Base-by-base conservation (phyloP, 2,888 invertebrate species). In the Morpho achilles region DNA sequence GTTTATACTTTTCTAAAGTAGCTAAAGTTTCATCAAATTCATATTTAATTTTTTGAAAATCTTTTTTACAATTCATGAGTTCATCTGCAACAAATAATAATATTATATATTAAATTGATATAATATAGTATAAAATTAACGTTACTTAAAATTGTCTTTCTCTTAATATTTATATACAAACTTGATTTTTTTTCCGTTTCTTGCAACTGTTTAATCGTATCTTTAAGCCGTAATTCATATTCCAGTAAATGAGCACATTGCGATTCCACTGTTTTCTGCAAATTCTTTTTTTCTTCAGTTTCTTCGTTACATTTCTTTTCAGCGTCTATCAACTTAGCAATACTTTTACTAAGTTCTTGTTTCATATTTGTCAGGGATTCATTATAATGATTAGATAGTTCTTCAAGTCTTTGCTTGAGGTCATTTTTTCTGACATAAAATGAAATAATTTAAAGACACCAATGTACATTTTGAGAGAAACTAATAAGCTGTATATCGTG, bases 401-500 rank as follows among this genome's bases (percentile, higher is more conserved):
- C 80, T 42, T 67, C 66, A 8, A 89, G 72, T 6, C 77, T 76
- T 44, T 74, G 81, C 64, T 84, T 84, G 6, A 90, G 74, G 47
- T 84, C 79, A 70, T 84, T 79, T 73, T 89, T 90, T 61, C 90
- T 90, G 59, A 63, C 56, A 54, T 22, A 50, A 42, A 60, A 58
- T 7, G 51, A 32, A 5, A 48, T 43, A 16, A 45, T 43, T 43
- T 43, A 43, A 43, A 43, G 42, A 43, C 3, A 43, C 42, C 7
- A 32, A 5, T 32, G 5, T 32, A 32, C 32, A 32, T 32, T 32
- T 32, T 32, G 3, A 32, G 3, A 32, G 5, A 32, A 32, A 32
- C 32, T 32, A 32, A 32, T 32, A 5, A 32, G 32, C 32, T 32
- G 32, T 5, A 32, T 5, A 32, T 32, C 32, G 5, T 32, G 32